These are phyloP conservation scores for Rhadina sibilatrix DNA, from an alignment of 2,113 vertebrate species.

Conservation along the genomic window DNA sequence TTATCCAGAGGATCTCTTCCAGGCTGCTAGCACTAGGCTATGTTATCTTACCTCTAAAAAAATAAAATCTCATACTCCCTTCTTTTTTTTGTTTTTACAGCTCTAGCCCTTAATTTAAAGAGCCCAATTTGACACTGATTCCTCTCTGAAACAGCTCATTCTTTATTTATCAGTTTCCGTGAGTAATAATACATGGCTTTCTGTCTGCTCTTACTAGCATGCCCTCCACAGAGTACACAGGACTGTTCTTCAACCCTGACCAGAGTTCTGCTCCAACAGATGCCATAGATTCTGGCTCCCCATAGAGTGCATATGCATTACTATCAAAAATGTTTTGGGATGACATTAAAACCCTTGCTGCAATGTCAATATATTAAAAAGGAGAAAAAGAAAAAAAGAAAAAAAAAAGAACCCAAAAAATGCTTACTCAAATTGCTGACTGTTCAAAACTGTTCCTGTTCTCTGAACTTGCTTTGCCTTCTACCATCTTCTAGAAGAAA, in stretches of 20 bases:
- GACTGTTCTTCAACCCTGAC: background rate
- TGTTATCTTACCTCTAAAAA: background rate
- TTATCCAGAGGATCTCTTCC: background rate
- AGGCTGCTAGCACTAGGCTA: background rate
- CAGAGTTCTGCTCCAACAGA: background rate
- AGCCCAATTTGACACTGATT: background rate
- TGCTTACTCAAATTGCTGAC: background rate
- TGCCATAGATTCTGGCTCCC: background rate
- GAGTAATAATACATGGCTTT: background rate
- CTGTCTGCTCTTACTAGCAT: background rate
- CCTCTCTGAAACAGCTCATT: background rate
- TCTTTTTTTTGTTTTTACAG: background rate
- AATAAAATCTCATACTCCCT: fast-evolving
- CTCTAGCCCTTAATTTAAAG: background rate
- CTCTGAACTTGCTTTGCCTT: background rate
- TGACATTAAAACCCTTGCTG: background rate
- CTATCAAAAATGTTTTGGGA: background rate
- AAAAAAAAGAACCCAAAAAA: background rate
- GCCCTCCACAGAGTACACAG: background rate
- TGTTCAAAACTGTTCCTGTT: background rate
- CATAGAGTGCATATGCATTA: background rate
- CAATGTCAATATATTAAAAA: background rate
- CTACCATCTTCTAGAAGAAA: background rate
- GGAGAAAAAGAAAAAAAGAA: background rate
- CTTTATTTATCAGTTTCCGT: background rate